Conservation (phyloP, 2,888 invertebrate genomes). For the Gortyna flavago region DNA sequence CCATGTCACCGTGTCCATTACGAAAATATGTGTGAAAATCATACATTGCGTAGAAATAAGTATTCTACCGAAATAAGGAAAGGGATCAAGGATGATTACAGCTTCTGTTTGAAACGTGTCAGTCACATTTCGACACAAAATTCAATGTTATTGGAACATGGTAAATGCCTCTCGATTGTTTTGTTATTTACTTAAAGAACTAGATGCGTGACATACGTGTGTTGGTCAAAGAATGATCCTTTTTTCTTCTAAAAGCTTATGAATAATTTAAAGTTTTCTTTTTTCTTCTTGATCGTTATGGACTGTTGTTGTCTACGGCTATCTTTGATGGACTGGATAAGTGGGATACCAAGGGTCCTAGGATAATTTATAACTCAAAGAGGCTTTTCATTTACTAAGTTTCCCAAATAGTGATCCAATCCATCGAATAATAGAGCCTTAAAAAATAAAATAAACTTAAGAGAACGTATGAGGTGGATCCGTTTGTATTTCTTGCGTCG, state of each 20-base stretch:
- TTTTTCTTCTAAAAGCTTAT: background rate
- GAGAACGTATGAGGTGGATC: background rate
- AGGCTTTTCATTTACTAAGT: no score
- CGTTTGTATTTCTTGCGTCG: background rate
- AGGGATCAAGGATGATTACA: slow-evolving; percentile 57
- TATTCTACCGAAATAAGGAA: slow-evolving; percentile 37
- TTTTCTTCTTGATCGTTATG: background rate
- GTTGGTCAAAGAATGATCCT: slow-evolving; percentile 21
- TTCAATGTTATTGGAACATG: slow-evolving; percentile 27
- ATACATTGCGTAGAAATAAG: slow-evolving; percentile 40
- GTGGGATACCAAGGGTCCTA: no score
- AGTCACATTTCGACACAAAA: slow-evolving; percentile 36
- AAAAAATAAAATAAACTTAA: background rate
- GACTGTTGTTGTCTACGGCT: background rate
- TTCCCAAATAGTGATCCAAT: background rate
- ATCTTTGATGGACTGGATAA: background rate
- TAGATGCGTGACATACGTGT: slow-evolving; percentile 18
- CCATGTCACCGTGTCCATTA: slow-evolving; percentile 14
- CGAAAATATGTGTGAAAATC: slow-evolving; percentile 56
- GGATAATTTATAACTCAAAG: no score
- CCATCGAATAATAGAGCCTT: background rate
- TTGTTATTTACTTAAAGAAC: slow-evolving; percentile 26
- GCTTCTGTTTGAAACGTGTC: slow-evolving; percentile 34
- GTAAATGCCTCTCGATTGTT: slow-evolving; percentile 13
- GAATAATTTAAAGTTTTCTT: slow-evolving; percentile 5